Percentiles rank a stretch among this genome's conserved stretches.
Conservation (phyloP, 2,797 vertebrate species). For the Hafferia zeledoni region DNA sequence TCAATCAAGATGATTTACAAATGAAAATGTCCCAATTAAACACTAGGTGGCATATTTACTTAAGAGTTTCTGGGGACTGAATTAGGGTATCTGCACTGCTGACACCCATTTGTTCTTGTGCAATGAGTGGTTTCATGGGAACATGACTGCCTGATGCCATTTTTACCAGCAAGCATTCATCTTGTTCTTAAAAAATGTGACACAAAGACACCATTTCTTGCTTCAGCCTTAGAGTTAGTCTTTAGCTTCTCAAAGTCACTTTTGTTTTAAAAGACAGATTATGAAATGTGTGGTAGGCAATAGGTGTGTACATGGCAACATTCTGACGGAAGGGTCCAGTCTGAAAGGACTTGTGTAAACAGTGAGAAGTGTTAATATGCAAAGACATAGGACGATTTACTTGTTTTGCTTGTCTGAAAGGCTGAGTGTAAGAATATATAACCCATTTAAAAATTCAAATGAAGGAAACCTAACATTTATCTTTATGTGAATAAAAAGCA, state of each 20-base stretch:
- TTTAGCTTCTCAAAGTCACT: background rate
- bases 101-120: background rate
- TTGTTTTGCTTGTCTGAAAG: background rate
- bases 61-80: constrained; percentile 36
- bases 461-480: background rate
- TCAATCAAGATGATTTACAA: background rate
- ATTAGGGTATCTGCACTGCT: background rate
- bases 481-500: background rate
- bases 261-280: background rate
- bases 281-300: background rate
- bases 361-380: background rate
- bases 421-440: background rate
- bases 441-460: background rate
- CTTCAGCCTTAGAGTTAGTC: background rate
- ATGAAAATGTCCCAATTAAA: constrained; percentile 26
- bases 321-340: background rate
- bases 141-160: background rate
- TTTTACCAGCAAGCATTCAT: background rate
- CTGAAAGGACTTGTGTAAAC: background rate
- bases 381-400: background rate
- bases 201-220: background rate
- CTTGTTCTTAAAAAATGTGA: background rate
- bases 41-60: constrained; percentile 72
- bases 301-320: background rate
- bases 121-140: background rate